Conservation (phyloP, 2,888 invertebrate species). For the Poecilobothrus nobilitatus region DNA sequence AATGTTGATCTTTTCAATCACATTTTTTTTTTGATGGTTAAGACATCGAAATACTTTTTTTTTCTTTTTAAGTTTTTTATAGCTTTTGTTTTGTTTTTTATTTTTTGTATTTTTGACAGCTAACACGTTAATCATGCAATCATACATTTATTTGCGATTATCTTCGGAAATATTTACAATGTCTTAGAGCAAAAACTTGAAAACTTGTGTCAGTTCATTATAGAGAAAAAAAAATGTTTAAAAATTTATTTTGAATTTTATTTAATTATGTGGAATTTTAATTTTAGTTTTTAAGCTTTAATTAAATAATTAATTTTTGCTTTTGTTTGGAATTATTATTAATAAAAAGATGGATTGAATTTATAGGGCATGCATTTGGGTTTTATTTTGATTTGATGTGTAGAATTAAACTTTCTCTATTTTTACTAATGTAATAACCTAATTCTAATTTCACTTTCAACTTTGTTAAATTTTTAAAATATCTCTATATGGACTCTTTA, state of each 20-base stretch:
- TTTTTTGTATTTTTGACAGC: background rate
- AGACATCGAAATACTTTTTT: background rate
- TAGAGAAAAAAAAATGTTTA: background rate
- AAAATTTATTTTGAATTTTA: background rate
- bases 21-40: background rate
- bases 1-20: background rate
- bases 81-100: background rate
- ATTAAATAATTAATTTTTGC: background rate
- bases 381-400: too few species aligned
- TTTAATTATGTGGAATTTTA: background rate
- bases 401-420: too few species aligned
- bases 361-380: too few species aligned
- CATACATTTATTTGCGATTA: background rate
- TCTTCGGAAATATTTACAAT: background rate
- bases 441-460: too few species aligned
- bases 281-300: background rate
- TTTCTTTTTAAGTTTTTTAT: background rate
- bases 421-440: too few species aligned
- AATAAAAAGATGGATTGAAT: background rate
- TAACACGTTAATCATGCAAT: constrained; percentile 4
- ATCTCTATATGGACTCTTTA: too few species aligned
- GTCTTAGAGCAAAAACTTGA: background rate
- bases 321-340: background rate
- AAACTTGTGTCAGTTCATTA: background rate
- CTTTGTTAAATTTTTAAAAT: too few species aligned